Evolutionary conservation across 1,140 invertebrate genomes (phyloP), one percentile per base, ranked within the genome.

Genomic region (Drosophila triauraria): DNA sequence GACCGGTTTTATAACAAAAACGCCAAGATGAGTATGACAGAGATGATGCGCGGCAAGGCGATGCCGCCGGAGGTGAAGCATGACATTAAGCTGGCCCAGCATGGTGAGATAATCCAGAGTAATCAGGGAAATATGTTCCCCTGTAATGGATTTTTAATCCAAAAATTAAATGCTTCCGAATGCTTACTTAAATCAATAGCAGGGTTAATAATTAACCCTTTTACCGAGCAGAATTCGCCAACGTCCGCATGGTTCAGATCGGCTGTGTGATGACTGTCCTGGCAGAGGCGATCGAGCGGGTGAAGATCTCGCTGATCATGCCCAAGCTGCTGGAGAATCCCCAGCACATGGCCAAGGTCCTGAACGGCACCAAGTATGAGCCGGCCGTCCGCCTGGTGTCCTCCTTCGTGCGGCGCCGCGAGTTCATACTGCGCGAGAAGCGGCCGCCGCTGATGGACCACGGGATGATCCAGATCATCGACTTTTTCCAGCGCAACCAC

Each of bases 271-370:
- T 72, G 15, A 6, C 50, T 51, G 56, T 38, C 9, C 42, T 88
- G 15, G 9, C 27, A 1, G 78, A 90, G 0, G 63, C 85, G 0
- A 54, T 82, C 1, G 70, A 79, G 10, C 63, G 81, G 15, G 51
- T 85, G 0, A 90, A 90, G 35, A 77, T 85, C 32, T 85, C 81
- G 5, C 30, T 90, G 5, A 82, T 90, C n/a, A 20, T 90, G 27
- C 84, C 84, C 8, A 46, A 68, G 47, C 12, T 88, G 3, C 20
- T 88, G 4, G 42, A 54, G 2, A 44, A 84, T 58, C 64, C 62
- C 0, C 2, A 3, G 1, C n/a, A 56, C 9, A 32, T 83, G 47
- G 35, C 13, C 0, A 20, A 57, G 3, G 13, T 57, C 0, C 25
- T 88, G 0, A 35, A 42, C 12, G 78, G 74, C 4, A 78, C 84